Base-by-base conservation (phyloP, 1,140 invertebrate genomes). In the Drosophila triauraria region DNA sequence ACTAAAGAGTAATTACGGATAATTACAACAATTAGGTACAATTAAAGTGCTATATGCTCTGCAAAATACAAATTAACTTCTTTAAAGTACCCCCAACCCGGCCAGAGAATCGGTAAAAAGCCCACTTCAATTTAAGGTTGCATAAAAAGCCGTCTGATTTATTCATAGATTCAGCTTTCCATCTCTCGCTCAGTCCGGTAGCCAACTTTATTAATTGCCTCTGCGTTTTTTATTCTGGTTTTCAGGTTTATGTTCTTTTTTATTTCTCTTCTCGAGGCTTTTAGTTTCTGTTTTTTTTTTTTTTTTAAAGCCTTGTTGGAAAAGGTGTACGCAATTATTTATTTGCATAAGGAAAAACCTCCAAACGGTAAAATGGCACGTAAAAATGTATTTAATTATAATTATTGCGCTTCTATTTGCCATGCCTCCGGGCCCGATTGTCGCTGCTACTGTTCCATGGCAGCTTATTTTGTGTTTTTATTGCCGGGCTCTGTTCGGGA, bases 371-470 rank as follows among this genome's bases (percentile, higher is more conserved):
- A 88, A 90, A 81, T 59, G 65, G 81, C 84, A 90, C 85, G 84
- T 84, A 88, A 88, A 90, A 88, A 85, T 83, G 86, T 82, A 88
- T 90, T 90, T 90, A 88, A 88, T 88, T 88, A 88, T 88, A 90
- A 90, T 90, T 90, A 90, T 88, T 88, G 74, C 80, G 68, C 62
- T 87, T 88, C 84, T 78, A 68, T 77, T 57, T 62, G 64, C 40
- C 71, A 12, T 43, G 44, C 51, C 54, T 2, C 64, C 54, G 20
- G 35, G 27, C 56, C 47, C 43, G 47, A 48, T 46, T 68, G 44
- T 46, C 42, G 27, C 23, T 65, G 27, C 48, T 54, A 42, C 57
- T 71, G 42, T 60, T 25, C 57, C 44, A 30, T 13, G 42, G 54
- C 50, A 69, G 75, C 44, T 77, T 77, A 56, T 60, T 60, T 78